Percentiles rank a stretch among this genome's conserved stretches.
Conservation (phyloP, 2,797 vertebrate species). For the Philypnodon macrostomus region DNA sequence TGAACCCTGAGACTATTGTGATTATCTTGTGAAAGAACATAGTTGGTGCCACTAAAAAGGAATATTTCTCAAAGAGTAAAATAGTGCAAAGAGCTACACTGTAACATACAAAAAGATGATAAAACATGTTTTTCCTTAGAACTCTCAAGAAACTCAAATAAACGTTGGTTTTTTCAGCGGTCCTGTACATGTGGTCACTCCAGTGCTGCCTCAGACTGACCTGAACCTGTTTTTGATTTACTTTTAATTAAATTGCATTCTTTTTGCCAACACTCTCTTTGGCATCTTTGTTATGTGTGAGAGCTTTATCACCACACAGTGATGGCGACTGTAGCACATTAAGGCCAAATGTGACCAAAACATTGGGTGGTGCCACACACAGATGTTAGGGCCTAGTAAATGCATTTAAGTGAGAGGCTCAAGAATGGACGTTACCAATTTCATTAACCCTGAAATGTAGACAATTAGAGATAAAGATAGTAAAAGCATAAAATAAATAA, state of each 20-base stretch:
- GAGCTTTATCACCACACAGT: slow-evolving; percentile 20
- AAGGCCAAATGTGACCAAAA: slow-evolving; percentile 24
- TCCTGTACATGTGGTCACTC: background rate
- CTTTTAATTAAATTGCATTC: slow-evolving; percentile 7
- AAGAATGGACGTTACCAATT: too few relatives aligned
- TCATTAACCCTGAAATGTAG: too few relatives aligned
- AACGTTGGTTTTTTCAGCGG: too few relatives aligned
- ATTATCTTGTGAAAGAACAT: too few relatives aligned
- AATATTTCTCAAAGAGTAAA: too few relatives aligned
- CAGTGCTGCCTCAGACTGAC: background rate
- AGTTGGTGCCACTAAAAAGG: too few relatives aligned
- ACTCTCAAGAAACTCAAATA: too few relatives aligned
- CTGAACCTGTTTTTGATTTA: background rate
- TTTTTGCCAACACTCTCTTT: background rate
- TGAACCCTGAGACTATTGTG: too few relatives aligned
- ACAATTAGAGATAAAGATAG: background rate
- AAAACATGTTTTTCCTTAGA: too few relatives aligned
- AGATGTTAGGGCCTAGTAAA: slow-evolving; percentile 27
- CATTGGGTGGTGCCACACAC: slow-evolving; percentile 16
- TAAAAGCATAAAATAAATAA: slow-evolving; percentile 29
- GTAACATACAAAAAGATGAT: too few relatives aligned
- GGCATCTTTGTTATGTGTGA: slow-evolving; percentile 2
- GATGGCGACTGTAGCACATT: slow-evolving; percentile 26
- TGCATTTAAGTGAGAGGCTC: background rate
- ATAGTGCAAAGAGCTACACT: too few relatives aligned